Percentiles rank a stretch among this genome's conserved stretches.
Evolutionary conservation across 2,113 vertebrate genomes (phyloP).

Genomic region (Indicator indicator): DNA sequence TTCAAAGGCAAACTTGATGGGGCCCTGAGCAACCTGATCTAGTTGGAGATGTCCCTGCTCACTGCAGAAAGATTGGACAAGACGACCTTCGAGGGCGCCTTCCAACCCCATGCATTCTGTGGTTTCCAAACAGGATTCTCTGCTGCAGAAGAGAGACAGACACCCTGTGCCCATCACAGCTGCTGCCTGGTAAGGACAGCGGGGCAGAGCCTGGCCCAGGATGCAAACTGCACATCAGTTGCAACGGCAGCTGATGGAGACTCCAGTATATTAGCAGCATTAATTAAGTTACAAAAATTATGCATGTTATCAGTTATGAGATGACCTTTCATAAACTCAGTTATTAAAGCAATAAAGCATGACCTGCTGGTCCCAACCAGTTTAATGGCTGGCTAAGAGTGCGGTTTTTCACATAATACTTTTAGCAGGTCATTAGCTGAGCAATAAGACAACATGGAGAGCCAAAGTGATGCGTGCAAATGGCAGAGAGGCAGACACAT

Average conservation of each 20-base stretch:
- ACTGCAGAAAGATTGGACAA: too few species aligned
- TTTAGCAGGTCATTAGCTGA: conserved; percentile 65
- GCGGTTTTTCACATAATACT: conserved; percentile 39
- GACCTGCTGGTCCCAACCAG: conserved; percentile 37
- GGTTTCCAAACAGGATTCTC: accelerated
- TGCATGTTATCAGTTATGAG: conserved; percentile 34
- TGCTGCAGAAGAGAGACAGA: accelerated
- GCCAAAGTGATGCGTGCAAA: not conserved
- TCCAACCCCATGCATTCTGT: too few species aligned
- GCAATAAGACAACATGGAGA: conserved; percentile 44
- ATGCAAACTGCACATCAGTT: conserved; percentile 28
- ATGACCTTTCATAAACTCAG: conserved; percentile 55
- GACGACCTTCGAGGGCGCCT: too few species aligned
- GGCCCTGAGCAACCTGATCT: too few species aligned
- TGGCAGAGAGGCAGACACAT: not conserved
- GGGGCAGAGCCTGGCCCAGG: not conserved
- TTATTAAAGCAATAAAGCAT: conserved; percentile 58
- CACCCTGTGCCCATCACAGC: not conserved
- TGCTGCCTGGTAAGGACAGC: not conserved
- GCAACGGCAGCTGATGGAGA: conserved; percentile 62
- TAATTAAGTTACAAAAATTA: conserved; percentile 68
- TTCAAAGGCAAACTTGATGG: too few species aligned
- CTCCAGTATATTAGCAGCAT: conserved; percentile 66
- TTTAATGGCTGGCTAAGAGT: conserved; percentile 56
- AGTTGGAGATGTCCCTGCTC: too few species aligned